Conservation (phyloP, 2,888 invertebrate species). For the Zaprionus lineosus region DNA sequence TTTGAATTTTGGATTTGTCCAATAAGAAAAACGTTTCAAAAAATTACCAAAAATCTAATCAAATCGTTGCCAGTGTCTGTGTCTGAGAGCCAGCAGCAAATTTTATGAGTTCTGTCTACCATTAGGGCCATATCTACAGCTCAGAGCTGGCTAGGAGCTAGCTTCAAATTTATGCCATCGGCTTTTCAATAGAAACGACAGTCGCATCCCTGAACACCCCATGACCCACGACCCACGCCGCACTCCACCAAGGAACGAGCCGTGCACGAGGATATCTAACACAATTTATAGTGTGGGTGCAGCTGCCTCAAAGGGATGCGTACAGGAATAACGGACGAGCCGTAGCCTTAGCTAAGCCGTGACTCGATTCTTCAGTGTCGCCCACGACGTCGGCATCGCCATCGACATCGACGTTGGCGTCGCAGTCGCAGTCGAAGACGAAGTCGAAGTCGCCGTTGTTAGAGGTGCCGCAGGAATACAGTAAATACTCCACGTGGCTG, state of each 20-base stretch:
- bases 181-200: slow-evolving; percentile 48
- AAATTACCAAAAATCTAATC: slow-evolving; percentile 9
- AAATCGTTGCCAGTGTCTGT: slow-evolving; percentile 11
- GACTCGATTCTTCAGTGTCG: slow-evolving; percentile 28
- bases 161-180: slow-evolving; percentile 31
- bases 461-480: not conserved
- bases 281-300: slow-evolving; percentile 57
- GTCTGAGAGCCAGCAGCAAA: slow-evolving; percentile 3
- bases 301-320: slow-evolving; percentile 20
- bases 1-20: slow-evolving; percentile 50
- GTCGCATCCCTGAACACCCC: too few species aligned
- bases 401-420: slow-evolving; percentile 1
- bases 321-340: not conserved
- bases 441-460: not conserved
- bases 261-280: slow-evolving; percentile 38
- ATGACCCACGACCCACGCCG: too few species aligned
- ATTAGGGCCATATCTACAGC: not conserved
- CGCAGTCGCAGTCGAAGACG: not conserved
- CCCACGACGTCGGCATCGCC: slow-evolving; percentile 6
- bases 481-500: slow-evolving; percentile 10
- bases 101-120: slow-evolving; percentile 25
- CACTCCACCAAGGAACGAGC: slow-evolving; percentile 4
- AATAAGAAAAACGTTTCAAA: slow-evolving; percentile 14
- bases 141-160: not conserved
- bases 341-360: slow-evolving; percentile 33